These are phyloP conservation scores for Oryzias woworae DNA, from an alignment of 2,113 vertebrate species.

Conservation along the genomic window DNA sequence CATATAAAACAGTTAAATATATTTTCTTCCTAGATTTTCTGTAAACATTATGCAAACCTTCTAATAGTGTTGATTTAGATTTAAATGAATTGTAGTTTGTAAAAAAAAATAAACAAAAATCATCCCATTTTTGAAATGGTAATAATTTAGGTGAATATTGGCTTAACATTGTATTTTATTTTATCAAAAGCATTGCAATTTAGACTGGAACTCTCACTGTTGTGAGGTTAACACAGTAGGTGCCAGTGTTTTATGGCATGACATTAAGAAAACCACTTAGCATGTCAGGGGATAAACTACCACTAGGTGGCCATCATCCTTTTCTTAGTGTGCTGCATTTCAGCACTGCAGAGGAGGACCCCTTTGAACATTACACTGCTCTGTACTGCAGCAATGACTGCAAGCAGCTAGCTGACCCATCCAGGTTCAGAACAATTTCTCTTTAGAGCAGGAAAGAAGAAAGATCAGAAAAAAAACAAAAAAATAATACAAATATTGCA, in stretches of 20 bases:
- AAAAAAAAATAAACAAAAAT: no score
- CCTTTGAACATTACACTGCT: constrained; percentile 27
- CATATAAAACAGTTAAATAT: background rate
- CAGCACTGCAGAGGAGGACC: constrained; percentile 48
- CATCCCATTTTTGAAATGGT: no score
- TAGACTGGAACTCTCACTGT: background rate
- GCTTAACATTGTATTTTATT: no score
- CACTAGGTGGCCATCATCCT: constrained; percentile 54
- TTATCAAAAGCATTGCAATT: no score
- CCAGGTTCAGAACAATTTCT: background rate
- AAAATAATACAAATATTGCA: constrained; percentile 2
- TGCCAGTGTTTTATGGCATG: constrained; percentile 2
- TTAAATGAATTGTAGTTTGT: no score
- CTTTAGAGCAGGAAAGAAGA: background rate
- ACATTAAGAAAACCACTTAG: background rate
- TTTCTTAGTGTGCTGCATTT: constrained; percentile 34
- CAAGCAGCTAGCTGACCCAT: constrained; percentile 28
- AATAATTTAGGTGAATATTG: no score
- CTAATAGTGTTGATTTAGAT: background rate
- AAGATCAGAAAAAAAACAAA: constrained; percentile 1
- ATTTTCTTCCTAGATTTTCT: constrained; percentile 6
- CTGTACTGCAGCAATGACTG: constrained; percentile 47
- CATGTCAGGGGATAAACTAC: constrained; percentile 7
- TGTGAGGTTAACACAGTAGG: background rate
- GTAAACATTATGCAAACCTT: constrained; percentile 26